Evolutionary conservation across 2,113 vertebrate species (phyloP), one percentile per base, ranked within the genome.

Genomic region (Eleginops maclovinus): DNA sequence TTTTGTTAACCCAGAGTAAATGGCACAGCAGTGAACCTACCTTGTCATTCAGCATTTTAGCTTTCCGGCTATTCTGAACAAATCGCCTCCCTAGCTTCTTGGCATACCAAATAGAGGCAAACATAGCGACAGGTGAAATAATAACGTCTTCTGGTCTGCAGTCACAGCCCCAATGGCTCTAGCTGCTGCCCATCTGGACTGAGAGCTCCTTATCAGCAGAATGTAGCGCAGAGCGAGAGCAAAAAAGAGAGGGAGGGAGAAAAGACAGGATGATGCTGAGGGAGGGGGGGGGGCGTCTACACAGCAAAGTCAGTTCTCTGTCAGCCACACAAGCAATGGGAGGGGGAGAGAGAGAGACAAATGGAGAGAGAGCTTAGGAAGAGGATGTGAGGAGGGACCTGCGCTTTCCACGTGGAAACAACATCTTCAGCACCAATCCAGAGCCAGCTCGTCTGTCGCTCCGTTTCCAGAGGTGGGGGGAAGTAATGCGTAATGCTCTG

Each of bases 41-140:
- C 97, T 97, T 96, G 80, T 96, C 97, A 95, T 96, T 97, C 89
- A 96, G 96, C 89, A 96, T 84, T 94, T 97, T 98, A 82, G 96
- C 96, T 94, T 96, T 98, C 92, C 97, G 95, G 93, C 96, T 96
- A 78, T 98, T 98, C 92, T 97, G 96, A 83, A 99, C 95, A 91
- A 98, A 96, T 93, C 97, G 95, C 92, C 96, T 96, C 86, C 97
- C 97, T 88, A 99, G 96, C 96, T 98, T 99, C 95, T 98, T 99
- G 92, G 97, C 97, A 81, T 98, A 98, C 96, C 97, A 98, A 92
- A 99, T 98, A 81, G 97, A 99, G 83, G 97, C 96, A 87, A 99
- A 96, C 97, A 99, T 99, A 91, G 90, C 91, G 88, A 80, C 81
- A 88, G 78, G 77, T 84, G 75, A 76, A 83, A 60, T 56, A 41